A percentile compares a stretch with the other conserved stretches of the same genome.
phyloP scores from a whole-genome alignment of 2,888 invertebrate genomes.

The Xylocampa areola region DNA sequence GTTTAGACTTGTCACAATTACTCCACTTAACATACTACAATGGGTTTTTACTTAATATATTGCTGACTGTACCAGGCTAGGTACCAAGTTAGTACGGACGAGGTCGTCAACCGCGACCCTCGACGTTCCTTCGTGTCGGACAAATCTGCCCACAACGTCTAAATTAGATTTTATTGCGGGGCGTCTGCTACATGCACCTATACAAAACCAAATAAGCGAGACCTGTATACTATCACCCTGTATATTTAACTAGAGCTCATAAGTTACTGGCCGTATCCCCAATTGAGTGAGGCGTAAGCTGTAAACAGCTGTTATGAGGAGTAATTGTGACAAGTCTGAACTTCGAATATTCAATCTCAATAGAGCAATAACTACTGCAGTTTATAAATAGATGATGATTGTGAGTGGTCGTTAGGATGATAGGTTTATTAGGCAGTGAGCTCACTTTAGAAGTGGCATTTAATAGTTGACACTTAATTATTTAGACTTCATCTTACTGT shows the following conservation, averaged over 20 bases:
- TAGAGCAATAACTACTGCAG: slow-evolving; percentile 44
- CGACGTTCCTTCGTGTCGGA: slow-evolving; percentile 77
- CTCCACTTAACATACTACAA: slow-evolving; percentile 72
- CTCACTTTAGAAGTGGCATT: background rate
- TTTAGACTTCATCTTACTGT: too few species aligned
- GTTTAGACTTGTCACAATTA: slow-evolving; percentile 79
- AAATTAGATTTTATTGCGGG: slow-evolving; percentile 89
- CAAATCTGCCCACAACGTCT: slow-evolving; percentile 87
- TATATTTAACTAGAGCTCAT: slow-evolving; percentile 55
- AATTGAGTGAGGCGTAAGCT: slow-evolving; percentile 79
- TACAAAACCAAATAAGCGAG: slow-evolving; percentile 68
- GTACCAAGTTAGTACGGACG: slow-evolving; percentile 55
- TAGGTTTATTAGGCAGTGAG: slow-evolving; percentile 18
- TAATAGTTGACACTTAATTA: background rate
- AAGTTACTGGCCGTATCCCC: slow-evolving; percentile 70
- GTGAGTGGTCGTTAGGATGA: slow-evolving; percentile 24
- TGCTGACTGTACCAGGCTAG: slow-evolving; percentile 30
- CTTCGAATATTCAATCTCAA: slow-evolving; percentile 67
- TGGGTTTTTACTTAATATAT: too few species aligned
- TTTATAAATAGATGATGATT: slow-evolving; percentile 43
- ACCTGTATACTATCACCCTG: slow-evolving; percentile 38
- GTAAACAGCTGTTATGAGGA: slow-evolving; percentile 79
- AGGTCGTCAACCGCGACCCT: slow-evolving; percentile 87
- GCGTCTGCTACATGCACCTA: slow-evolving; percentile 81
- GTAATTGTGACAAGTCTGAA: slow-evolving; percentile 78